Conservation (phyloP, 2,888 invertebrate genomes). For the Orthonevra nobilis region DNA sequence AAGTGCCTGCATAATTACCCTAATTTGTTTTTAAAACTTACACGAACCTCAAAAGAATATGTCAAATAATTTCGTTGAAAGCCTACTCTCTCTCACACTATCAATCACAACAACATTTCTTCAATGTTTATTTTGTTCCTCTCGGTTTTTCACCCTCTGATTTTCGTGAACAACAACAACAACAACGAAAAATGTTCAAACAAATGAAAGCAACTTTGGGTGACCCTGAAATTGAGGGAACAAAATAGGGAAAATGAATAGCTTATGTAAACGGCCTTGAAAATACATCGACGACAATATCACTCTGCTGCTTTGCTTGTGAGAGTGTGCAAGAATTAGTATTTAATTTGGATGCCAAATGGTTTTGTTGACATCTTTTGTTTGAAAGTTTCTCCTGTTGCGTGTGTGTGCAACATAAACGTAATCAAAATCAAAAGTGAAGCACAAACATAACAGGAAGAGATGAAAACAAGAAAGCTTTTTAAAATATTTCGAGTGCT, state of each 20-base stretch:
- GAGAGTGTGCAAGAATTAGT: not conserved
- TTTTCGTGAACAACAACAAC: too few relatives aligned
- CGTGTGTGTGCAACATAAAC: constrained; percentile 19
- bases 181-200: not conserved
- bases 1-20: too few relatives aligned
- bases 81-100: too few relatives aligned
- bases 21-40: too few relatives aligned
- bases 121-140: not conserved
- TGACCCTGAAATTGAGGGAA: constrained; percentile 50
- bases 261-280: constrained; percentile 59
- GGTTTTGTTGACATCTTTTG: constrained; percentile 45
- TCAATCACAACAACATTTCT: too few relatives aligned
- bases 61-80: too few relatives aligned
- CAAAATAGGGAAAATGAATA: constrained; percentile 23
- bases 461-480: constrained; percentile 9
- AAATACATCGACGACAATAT: constrained; percentile 31
- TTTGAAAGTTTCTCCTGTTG: constrained; percentile 3
- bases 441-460: constrained; percentile 14
- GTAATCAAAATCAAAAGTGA: constrained; percentile 48
- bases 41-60: too few relatives aligned
- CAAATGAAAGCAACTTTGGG: constrained; percentile 24
- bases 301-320: constrained; percentile 12
- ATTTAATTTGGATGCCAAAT: not conserved
- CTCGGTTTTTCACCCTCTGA: not conserved
- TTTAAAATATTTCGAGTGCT: not conserved